Base-by-base conservation (phyloP, 2,888 invertebrate species). In the Lepas anatifera region DNA sequence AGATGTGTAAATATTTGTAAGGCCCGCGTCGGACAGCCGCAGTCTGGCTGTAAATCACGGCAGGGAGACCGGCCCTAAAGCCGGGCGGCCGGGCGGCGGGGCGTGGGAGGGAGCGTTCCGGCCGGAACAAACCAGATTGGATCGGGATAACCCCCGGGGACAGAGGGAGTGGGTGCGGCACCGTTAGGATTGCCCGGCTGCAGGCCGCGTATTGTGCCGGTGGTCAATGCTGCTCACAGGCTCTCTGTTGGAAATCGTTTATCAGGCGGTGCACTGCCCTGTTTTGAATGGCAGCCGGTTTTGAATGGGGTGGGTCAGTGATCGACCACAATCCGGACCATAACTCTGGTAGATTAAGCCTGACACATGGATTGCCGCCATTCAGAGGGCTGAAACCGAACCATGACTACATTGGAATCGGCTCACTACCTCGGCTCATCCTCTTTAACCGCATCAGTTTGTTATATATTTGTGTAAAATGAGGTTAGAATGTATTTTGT, bases 1-100 rank as follows among this genome's bases (percentile, higher is more conserved):
- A 52, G 27, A 52, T 29, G 22, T 52, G 52, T 52, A 52, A 52
- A 52, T 29, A 52, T 52, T 52, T 52, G 52, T 52, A 29, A 52
- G 27, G n/a, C 52, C 27, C 27, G 29, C 52, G 29, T 13, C 16
- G 41, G 41, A 4, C 41, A 10, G 41, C 1, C 11, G 13, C 52
- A 16, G 11, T 1, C 52, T 16, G 52, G 29, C 29, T 0, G 22
- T 52, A 52, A 52, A 52, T 52, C 52, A 52, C 52, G 4, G 25
- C 50, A 1, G 52, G 52, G 13, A 29, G 2, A 29, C 2, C 52
- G 25, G 52, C 52, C 13, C 27, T 52, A 52, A 52, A 52, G 29
- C 52, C 16, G 13, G 16, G 29, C 2, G 13, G 52, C 3, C 52
- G 52, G 48, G 7, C n/a, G 11, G 16, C 18, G 2, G n/a, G 48